These are phyloP conservation scores for Silurus aristotelis DNA, from an alignment of 2,797 vertebrate species.

Conservation along the genomic window DNA sequence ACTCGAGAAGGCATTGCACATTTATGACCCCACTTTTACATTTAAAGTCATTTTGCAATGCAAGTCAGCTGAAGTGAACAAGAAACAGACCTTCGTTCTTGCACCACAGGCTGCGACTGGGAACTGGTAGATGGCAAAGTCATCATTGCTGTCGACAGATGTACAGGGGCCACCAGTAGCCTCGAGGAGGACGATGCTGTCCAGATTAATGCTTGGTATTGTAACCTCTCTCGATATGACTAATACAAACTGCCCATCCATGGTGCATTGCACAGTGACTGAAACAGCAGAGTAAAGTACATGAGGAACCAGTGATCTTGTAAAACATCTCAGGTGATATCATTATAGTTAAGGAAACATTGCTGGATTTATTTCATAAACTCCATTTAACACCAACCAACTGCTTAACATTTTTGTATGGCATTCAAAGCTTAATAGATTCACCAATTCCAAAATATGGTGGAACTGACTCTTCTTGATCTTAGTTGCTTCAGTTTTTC, in stretches of 20 bases:
- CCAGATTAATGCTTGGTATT: slow-evolving; percentile 64
- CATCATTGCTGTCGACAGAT: slow-evolving; percentile 59
- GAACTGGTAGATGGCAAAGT: slow-evolving; percentile 74
- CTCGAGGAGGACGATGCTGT: slow-evolving; percentile 65
- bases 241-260: slow-evolving; percentile 75
- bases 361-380: not conserved
- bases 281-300: slow-evolving; percentile 4
- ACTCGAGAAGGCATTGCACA: not conserved
- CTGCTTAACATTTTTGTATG: not conserved
- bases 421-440: not conserved
- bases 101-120: slow-evolving; percentile 74
- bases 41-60: not conserved
- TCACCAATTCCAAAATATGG: not conserved
- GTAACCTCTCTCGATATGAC: slow-evolving; percentile 71
- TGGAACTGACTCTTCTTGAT: not conserved
- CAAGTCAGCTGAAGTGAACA: not conserved
- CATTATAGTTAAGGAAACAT: too few species aligned
- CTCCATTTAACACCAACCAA: not conserved
- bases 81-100: slow-evolving; percentile 58
- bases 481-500: not conserved
- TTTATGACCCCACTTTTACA: not conserved
- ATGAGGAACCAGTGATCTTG: not conserved
- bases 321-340: not conserved
- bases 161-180: slow-evolving; percentile 55
- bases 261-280: slow-evolving; percentile 78